Conservation (phyloP, 2,888 invertebrate genomes). For the Chloroclysta siterata region DNA sequence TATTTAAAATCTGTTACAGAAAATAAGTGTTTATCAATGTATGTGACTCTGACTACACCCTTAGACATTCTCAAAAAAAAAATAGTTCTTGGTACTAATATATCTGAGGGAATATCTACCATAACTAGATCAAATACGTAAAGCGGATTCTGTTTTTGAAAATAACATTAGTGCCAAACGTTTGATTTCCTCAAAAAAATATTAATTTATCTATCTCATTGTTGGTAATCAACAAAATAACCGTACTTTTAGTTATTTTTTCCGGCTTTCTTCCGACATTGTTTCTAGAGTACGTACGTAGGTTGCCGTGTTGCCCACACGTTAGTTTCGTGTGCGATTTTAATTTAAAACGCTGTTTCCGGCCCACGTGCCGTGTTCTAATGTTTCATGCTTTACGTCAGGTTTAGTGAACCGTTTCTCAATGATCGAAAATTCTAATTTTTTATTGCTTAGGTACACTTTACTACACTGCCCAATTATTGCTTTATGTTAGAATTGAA, state of each 20-base stretch:
- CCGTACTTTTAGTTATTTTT: neutral
- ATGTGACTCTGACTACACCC: no score
- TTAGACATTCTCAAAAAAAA: no score
- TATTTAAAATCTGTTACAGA: no score
- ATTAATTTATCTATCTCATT: no score
- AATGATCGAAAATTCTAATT: neutral
- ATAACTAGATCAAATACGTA: no score
- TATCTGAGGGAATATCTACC: no score
- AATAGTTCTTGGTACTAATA: no score
- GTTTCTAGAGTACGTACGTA: conserved; percentile 6
- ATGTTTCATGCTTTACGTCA: conserved; percentile 28
- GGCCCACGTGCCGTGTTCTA: conserved; percentile 44
- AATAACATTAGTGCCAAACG: no score
- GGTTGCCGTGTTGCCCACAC: conserved; percentile 35
- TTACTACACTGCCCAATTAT: neutral
- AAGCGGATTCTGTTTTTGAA: no score
- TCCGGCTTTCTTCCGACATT: neutral
- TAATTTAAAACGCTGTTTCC: conserved; percentile 50
- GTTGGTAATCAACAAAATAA: neutral
- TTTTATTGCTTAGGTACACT: neutral
- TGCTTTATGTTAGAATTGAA: no score
- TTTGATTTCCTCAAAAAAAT: no score
- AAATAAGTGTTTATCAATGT: no score
- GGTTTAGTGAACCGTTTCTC: conserved; percentile 20
- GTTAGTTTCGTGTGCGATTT: conserved; percentile 50